Conservation (phyloP, 2,797 vertebrate species). For the Huso huso region DNA sequence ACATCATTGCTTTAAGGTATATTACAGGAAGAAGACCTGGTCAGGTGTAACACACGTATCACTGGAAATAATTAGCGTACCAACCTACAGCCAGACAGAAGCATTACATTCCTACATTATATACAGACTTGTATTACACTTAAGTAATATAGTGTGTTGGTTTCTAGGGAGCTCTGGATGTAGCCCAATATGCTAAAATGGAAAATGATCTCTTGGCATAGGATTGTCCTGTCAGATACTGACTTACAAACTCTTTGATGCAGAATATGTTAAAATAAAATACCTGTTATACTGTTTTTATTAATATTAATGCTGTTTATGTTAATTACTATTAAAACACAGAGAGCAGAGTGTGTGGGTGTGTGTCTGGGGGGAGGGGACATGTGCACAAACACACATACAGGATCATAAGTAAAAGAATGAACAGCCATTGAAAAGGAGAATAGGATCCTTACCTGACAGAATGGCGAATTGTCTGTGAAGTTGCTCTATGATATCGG, state of each 20-base stretch:
- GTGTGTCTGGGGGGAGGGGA: no score
- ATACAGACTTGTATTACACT: no score
- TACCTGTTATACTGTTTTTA: background rate
- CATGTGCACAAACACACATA: no score
- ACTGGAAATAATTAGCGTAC: no score
- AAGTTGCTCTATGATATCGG: constrained; percentile 91
- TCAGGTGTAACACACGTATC: no score
- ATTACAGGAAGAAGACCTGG: no score
- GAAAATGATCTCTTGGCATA: background rate
- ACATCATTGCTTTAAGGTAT: no score
- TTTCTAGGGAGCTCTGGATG: no score
- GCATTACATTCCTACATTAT: no score
- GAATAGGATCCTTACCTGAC: constrained; percentile 66
- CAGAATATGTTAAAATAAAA: background rate
- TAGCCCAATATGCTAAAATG: background rate
- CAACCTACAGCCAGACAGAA: no score
- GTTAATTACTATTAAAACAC: background rate
- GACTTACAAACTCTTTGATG: background rate
- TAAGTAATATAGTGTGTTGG: no score
- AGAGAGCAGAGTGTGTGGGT: background rate
- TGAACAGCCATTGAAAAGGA: background rate
- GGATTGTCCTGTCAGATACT: background rate
- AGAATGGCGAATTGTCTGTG: constrained; percentile 87
- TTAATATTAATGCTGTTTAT: background rate
- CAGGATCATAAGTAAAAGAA: no score